Evolutionary conservation across 2,797 vertebrate genomes (phyloP).

Genomic region (Siniperca obscura): DNA sequence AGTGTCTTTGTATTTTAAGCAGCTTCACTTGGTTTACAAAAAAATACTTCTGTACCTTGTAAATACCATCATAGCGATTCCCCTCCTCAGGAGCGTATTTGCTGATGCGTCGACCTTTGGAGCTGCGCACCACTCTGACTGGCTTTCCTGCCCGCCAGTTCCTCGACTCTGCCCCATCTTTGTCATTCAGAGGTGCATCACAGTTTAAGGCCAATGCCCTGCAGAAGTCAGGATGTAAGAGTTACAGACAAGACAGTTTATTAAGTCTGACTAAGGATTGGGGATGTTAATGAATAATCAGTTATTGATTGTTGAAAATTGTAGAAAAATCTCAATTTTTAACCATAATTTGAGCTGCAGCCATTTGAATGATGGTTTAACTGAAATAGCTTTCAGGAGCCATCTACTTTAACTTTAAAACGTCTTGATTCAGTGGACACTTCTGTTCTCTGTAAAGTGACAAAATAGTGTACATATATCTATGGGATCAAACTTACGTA

Average conservation of each 20-base stretch:
- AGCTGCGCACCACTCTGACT: constrained; percentile 97
- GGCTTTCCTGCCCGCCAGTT: constrained; percentile 99
- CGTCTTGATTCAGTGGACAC: neutral
- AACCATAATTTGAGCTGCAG: neutral
- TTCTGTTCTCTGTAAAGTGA: neutral
- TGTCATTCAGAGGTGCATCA: constrained; percentile 96
- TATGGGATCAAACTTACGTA: neutral
- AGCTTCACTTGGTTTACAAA: neutral
- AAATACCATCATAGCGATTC: constrained; percentile 99
- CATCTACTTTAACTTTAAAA: neutral
- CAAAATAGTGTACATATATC: neutral
- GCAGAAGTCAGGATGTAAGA: constrained; percentile 45
- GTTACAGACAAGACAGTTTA: constrained; percentile 15
- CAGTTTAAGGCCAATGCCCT: constrained; percentile 98
- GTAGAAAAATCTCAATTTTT: neutral
- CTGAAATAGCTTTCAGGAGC: neutral
- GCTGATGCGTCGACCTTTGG: constrained; percentile 97
- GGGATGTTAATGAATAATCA: neutral
- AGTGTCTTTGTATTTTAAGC: neutral
- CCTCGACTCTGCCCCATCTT: constrained; percentile 96
- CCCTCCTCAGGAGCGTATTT: constrained; percentile 99
- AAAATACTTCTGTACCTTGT: constrained; percentile 88
- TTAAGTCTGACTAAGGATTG: neutral
- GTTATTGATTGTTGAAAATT: neutral
- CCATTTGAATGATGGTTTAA: neutral